Evolutionary conservation across 2,888 invertebrate species (phyloP), one percentile per base, ranked within the genome.

Genomic region (Lasioglossum pauxillum): DNA sequence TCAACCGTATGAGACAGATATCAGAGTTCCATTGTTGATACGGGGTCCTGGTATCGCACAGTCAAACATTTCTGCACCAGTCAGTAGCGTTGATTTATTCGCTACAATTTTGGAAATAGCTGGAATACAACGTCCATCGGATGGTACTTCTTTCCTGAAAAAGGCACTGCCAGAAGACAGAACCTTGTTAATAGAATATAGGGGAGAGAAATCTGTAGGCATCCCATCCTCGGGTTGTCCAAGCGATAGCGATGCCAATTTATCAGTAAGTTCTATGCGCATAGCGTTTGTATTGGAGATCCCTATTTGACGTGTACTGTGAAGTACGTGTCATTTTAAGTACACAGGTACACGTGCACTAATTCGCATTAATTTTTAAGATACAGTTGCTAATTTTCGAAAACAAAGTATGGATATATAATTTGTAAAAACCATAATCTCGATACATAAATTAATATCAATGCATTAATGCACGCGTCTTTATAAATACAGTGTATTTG

Each of bases 1-100:
- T 2, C 98, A 98, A 92, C 98, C 98, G 0, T 99, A 99, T 95
- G 98, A 99, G 94, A 97, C 98, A 0, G 99, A 99, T 93, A 97
- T 98, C 71, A 96, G 97, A 90, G 97, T 99, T 0, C 99, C 99
- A 0, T 95, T 99, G 7, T 93, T 98, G 74, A 96, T 99, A 3
- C 96, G 97, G 73, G 99, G 98, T 0, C 98, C 99, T 0, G 96
- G 96, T 2, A 95, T 98, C 19, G 92, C 93, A 19, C 95, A 95
- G 46, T 96, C 96, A 76, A 93, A 95, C 0, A 95, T 96, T 85
- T 93, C 94, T 0, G 95, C 96, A 77, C 97, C 98, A 0, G 96
- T 98, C 0, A 96, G 97, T 12, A 97, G 97, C 90, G 97, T 98
- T n/a, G 99, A 99, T 94, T 93, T 99, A 67, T 97, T 98, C 4